These are phyloP conservation scores for Linnaemya tessellans DNA, from an alignment of 2,888 invertebrate genomes.

Conservation along the genomic window DNA sequence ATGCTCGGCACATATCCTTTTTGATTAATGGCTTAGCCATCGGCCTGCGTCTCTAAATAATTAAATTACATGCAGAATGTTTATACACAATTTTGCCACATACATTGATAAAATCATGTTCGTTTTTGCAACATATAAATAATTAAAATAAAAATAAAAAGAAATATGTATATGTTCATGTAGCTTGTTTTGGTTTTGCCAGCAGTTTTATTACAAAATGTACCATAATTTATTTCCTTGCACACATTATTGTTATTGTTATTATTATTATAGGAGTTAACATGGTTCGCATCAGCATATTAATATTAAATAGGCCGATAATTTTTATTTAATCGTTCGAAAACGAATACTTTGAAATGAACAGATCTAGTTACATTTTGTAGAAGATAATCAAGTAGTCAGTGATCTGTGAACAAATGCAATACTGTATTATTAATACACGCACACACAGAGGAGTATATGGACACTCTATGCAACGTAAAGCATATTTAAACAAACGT, in stretches of 20 bases:
- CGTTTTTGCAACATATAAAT: neutral
- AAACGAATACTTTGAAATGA: neutral
- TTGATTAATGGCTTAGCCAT: conserved; percentile 33
- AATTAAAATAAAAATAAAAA: neutral
- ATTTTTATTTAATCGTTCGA: conserved; percentile 11
- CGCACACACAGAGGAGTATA: neutral
- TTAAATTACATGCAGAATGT: conserved; percentile 12
- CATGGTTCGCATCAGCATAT: neutral
- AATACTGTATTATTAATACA: neutral
- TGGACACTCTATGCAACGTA: neutral
- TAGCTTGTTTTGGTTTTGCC: conserved; percentile 1
- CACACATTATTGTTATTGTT: neutral
- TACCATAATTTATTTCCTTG: neutral
- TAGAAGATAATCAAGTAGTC: neutral
- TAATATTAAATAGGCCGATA: conserved; percentile 34
- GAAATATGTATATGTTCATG: neutral
- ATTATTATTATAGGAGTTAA: neutral
- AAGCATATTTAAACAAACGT: neutral
- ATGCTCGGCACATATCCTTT: neutral
- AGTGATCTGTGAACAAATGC: conserved; percentile 26
- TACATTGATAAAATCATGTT: neutral
- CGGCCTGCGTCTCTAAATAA: conserved; percentile 6
- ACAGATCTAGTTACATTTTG: neutral
- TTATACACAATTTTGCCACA: neutral
- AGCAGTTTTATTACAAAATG: conserved; percentile 3